Conservation (phyloP, 1,140 invertebrate genomes). For the Drosophila navojoa region DNA sequence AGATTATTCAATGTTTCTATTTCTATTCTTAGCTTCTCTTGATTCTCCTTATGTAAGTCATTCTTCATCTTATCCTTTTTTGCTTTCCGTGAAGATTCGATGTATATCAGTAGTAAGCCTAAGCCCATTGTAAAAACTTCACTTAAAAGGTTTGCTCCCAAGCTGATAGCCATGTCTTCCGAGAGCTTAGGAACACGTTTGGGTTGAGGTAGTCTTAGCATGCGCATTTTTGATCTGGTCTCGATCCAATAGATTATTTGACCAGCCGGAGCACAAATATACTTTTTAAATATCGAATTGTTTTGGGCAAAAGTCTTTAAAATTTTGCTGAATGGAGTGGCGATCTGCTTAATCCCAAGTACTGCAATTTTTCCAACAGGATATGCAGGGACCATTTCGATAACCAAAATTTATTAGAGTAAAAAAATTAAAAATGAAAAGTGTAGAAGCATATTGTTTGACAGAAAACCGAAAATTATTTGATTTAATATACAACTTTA, state of each 20-base stretch:
- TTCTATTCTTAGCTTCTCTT: not conserved
- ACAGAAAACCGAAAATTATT: slow-evolving; percentile 1
- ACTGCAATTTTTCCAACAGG: slow-evolving; percentile 52
- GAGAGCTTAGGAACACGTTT: slow-evolving; percentile 32
- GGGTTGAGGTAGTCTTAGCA: slow-evolving; percentile 52
- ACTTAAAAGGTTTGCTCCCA: slow-evolving; percentile 48
- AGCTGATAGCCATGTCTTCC: slow-evolving; percentile 24
- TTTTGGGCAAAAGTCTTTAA: slow-evolving; percentile 32
- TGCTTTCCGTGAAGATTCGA: slow-evolving; percentile 40
- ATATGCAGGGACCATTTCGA: slow-evolving; percentile 51
- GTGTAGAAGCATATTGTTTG: slow-evolving; percentile 2
- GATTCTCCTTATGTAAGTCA: not conserved
- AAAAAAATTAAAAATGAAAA: not conserved
- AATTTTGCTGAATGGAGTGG: slow-evolving; percentile 31
- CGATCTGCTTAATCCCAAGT: slow-evolving; percentile 34
- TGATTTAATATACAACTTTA: not conserved
- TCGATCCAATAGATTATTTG: slow-evolving; percentile 50
- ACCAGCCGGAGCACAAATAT: slow-evolving; percentile 42
- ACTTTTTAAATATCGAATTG: slow-evolving; percentile 20
- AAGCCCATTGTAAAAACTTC: slow-evolving; percentile 47
- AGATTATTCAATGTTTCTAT: slow-evolving; percentile 22
- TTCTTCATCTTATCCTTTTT: slow-evolving; percentile 36
- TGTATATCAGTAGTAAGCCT: slow-evolving; percentile 22
- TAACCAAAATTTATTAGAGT: slow-evolving; percentile 24
- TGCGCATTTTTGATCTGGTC: slow-evolving; percentile 44